Base-by-base conservation (phyloP, 2,888 invertebrate genomes). In the Busseola fusca region DNA sequence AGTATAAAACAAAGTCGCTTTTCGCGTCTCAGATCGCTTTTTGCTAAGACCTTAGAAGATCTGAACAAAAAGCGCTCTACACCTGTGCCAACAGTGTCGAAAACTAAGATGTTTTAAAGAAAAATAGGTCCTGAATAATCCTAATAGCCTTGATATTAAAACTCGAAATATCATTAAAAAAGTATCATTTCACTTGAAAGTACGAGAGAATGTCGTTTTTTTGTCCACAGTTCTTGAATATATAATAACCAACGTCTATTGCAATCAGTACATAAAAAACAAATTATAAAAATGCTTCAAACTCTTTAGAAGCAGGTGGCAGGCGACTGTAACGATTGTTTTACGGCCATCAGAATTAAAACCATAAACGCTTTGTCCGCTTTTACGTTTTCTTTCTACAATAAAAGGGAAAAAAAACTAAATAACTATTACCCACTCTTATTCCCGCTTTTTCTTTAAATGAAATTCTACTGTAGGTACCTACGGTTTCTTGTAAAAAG, bases 311-410 rank as follows among this genome's bases (percentile, higher is more conserved):
- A 37, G 64, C 45, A n/a, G 37, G 16, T 27, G 10, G 42, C 30
- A 12, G n/a, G n/a, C n/a, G 9, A 14, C n/a, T 9, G 34, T 34
- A 21, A 50, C 16, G 12, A 27, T 40, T 68, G 50, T 50, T 27
- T 27, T 12, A 9, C n/a, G 18, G 18, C 4, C 34, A 42, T 25
- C 25, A 54, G 14, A 69, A 69, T 54, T 54, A 25, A 54, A 42
- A 45, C 21, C 54, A 56, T 37, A 45, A 69, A 37, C 69, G 54
- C 16, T 67, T 40, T 16, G 14, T 56, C 42, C 12, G 12, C 54
- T 56, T 27, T 69, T 69, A 12, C 34, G 7, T 30, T 68, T 1
- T n/a, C 2, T 69, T 27, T 25, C 12, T 37, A 45, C 27, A 69
- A 37, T 37, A 45, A 27, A 54, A 45, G 4, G 5, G 7, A 6